Evolutionary conservation across 2,113 vertebrate genomes (phyloP), one percentile per base, ranked within the genome.

Genomic region (Sakesphorus luctuosus): DNA sequence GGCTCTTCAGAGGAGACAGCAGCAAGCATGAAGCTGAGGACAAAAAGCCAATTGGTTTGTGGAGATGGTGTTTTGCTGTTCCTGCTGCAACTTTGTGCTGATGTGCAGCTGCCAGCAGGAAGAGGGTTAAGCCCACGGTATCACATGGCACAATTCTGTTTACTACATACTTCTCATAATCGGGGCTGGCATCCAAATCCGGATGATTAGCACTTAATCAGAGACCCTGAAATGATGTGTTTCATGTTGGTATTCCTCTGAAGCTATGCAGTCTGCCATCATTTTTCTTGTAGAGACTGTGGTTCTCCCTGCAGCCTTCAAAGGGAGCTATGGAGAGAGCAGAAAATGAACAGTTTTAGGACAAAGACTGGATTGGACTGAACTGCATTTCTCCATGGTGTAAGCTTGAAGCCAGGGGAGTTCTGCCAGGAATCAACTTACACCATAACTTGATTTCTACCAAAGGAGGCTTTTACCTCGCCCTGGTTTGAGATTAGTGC

Each of bases 171-270:
- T 91, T 93, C 52, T 93, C 59, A 50, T 90, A 93, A 93, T 90
- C 5, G 0, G 73, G 55, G 69, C 75, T 92, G 95, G 87, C 74
- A 90, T 95, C 80, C 95, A 94, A 96, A 90, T 93, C 89, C 66
- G 31, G 84, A 92, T 94, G 89, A 94, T 86, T 94, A 96, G 78
- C 84, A 75, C 62, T 91, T 93, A 90, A 68, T 40, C 59, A 71
- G 89, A 87, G 73, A 66, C 71, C 72, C 95, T 87, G 89, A 89
- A 96, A 95, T 84, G 90, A 67, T 92, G 66, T 36, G 40, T 82
- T 86, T 79, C 62, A 31, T 69, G 44, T 79, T 87, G 67, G 77
- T 89, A 31, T 61, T 71, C 56, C 86, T 73, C 53, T 89, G 84
- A 74, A 87, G 92, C 83, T 80, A 5, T 23, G 26, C 38, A 29